These are phyloP conservation scores for Catalaphyllia jardinei DNA, from an alignment of 64 coral and sea anemone species.

Conservation along the genomic window DNA sequence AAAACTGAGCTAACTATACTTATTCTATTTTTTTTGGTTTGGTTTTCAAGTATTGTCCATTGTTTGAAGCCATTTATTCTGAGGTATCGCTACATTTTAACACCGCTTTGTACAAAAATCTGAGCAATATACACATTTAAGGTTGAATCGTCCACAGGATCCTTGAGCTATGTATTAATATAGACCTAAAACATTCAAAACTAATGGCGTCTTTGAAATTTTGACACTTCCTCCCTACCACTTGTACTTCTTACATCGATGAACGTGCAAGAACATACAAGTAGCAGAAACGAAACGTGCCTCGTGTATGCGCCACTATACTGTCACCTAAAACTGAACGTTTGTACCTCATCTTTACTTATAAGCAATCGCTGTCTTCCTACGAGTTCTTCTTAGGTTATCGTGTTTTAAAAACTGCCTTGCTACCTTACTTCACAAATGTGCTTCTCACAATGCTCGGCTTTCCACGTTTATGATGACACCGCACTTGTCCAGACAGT, in stretches of 20 bases:
- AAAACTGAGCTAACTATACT: too few relatives aligned
- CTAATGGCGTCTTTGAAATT: background rate
- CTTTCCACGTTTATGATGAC: background rate
- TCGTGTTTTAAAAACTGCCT: background rate
- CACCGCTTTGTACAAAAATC: too few relatives aligned
- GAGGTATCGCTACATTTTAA: too few relatives aligned
- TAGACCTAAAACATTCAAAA: background rate
- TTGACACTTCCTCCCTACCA: slow-evolving; percentile 61
- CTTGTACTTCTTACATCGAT: slow-evolving; percentile 73
- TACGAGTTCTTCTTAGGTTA: background rate
- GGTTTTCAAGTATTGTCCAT: too few relatives aligned
- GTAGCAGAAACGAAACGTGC: slow-evolving; percentile 47
- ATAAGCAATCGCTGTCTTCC: background rate
- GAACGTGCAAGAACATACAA: slow-evolving; percentile 65
- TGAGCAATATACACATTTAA: too few relatives aligned
- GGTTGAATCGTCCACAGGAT: too few relatives aligned
- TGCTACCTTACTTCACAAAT: background rate
- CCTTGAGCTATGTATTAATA: too few relatives aligned
- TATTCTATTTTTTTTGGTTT: too few relatives aligned
- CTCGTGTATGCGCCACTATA: too few relatives aligned
- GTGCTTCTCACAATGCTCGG: background rate
- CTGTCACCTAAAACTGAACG: too few relatives aligned
- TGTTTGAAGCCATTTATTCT: too few relatives aligned
- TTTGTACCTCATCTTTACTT: background rate
- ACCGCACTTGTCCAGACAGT: background rate